Evolutionary conservation across 2,113 vertebrate species (phyloP).

Genomic region (Tetrax tetrax): DNA sequence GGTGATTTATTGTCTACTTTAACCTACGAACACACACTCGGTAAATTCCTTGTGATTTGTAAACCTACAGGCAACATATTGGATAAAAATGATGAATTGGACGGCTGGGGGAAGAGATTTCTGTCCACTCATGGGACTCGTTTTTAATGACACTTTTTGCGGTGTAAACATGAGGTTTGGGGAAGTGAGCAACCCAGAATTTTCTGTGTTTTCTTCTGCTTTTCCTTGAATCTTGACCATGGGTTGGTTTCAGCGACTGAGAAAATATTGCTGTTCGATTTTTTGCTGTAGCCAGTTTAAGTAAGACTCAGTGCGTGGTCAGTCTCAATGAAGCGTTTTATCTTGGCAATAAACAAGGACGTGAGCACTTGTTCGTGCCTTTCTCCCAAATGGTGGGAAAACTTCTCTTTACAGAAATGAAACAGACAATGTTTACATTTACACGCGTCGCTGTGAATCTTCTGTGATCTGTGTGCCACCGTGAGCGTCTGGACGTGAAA

Average conservation of each 20-base stretch:
- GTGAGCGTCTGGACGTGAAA: neutral
- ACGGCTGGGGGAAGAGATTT: neutral
- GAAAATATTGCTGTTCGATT: neutral
- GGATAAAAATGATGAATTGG: neutral
- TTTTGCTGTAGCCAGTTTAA: neutral
- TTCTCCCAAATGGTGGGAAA: neutral
- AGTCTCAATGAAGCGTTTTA: neutral
- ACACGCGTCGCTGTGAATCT: fast-evolving
- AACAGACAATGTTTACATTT: neutral
- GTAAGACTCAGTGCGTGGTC: neutral
- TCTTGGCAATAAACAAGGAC: neutral
- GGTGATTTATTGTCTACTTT: slow-evolving; percentile 3
- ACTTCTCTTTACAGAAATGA: neutral
- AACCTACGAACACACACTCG: neutral
- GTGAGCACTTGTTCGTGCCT: neutral
- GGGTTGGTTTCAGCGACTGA: neutral
- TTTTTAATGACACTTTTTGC: neutral
- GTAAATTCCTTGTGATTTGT: slow-evolving; percentile 26
- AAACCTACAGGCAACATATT: neutral
- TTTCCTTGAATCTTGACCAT: neutral
- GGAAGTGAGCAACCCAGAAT: neutral
- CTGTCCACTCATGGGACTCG: neutral
- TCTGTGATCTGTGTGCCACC: neutral
- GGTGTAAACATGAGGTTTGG: neutral
- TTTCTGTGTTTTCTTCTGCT: neutral